These are phyloP conservation scores for Taeniopygia guttata DNA, from an alignment of 2,797 vertebrate species.

Conservation along the genomic window DNA sequence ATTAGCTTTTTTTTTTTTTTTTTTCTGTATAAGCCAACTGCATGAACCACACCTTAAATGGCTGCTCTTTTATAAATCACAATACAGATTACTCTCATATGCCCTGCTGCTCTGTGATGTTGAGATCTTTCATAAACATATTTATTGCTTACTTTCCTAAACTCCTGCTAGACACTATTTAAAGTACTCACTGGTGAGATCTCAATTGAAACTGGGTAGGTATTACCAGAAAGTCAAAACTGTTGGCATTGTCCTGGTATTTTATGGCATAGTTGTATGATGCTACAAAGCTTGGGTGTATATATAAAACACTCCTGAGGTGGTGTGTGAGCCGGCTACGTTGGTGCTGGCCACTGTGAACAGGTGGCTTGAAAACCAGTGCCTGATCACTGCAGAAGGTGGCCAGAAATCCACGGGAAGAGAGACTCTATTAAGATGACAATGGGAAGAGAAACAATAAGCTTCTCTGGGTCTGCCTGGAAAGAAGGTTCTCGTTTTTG, in stretches of 20 bases:
- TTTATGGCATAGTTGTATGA: neutral
- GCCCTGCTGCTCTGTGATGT: neutral
- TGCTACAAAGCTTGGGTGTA: neutral
- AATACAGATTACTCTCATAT: neutral
- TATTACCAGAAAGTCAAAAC: conserved; percentile 11
- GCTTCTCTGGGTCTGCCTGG: neutral
- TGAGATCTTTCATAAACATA: neutral
- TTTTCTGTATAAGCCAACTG: neutral
- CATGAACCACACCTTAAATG: neutral
- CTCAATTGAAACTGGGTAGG: neutral
- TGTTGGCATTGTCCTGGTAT: neutral
- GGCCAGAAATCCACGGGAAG: neutral
- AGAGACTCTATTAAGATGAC: neutral
- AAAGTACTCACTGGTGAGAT: neutral
- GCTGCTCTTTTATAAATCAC: neutral
- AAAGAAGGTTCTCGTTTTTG: neutral
- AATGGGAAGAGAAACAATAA: neutral
- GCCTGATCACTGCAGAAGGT: neutral
- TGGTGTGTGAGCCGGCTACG: neutral
- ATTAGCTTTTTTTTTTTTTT: neutral
- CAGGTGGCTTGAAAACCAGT: neutral
- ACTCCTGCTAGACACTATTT: neutral
- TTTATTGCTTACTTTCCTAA: neutral
- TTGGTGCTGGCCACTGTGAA: neutral
- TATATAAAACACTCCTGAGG: neutral